Percentiles rank a stretch among this genome's conserved stretches.
phyloP scores from a whole-genome alignment of 2,113 vertebrate species.

The Macheiramphus alcinus region DNA sequence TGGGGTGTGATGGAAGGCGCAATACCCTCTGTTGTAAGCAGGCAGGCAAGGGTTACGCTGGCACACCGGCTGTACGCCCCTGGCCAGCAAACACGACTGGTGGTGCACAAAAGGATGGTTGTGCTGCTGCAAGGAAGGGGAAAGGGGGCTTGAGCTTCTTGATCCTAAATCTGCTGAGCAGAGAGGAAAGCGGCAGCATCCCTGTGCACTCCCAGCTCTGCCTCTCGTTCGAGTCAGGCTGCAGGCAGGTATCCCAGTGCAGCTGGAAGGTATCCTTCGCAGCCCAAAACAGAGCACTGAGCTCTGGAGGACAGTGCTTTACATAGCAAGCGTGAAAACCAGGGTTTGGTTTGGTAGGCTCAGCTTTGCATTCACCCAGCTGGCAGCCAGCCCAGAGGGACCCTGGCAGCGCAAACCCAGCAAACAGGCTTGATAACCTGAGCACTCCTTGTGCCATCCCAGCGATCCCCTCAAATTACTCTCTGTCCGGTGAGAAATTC shows the following conservation, averaged over 20 bases:
- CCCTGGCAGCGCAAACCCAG: neutral
- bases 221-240: neutral
- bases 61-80: neutral
- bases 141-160: neutral
- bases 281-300: neutral
- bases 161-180: neutral
- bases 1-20: neutral
- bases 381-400: neutral
- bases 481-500: neutral
- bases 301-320: neutral
- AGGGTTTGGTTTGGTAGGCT: fast-evolving
- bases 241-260: neutral
- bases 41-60: fast-evolving
- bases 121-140: neutral
- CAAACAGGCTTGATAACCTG: fast-evolving
- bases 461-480: neutral
- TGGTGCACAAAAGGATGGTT: neutral
- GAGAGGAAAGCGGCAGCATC: neutral
- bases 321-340: neutral
- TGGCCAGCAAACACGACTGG: fast-evolving
- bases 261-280: neutral
- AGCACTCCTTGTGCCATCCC: neutral
- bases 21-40: neutral
- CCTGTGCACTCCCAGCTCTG: neutral
- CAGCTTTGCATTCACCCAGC: neutral